Evolutionary conservation across 2,888 invertebrate genomes (phyloP).

Genomic region (Chrysodeixis includens): DNA sequence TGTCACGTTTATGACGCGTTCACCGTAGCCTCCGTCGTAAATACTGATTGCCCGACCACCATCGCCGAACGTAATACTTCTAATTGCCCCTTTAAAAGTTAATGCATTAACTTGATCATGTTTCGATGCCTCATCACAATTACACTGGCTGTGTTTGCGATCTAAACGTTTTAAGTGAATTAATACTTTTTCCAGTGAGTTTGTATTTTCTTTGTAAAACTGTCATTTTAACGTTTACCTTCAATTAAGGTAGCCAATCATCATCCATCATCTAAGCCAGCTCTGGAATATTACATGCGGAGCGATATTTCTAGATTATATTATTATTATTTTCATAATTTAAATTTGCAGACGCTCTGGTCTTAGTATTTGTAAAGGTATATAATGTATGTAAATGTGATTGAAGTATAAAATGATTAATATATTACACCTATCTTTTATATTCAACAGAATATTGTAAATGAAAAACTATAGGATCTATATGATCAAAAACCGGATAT

Average conservation of each 20-base stretch:
- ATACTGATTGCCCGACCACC: slow-evolving; percentile 82
- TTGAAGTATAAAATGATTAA: too few species aligned
- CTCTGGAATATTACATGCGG: not conserved
- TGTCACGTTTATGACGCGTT: slow-evolving; percentile 80
- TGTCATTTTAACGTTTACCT: slow-evolving; percentile 38
- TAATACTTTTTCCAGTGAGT: slow-evolving; percentile 56
- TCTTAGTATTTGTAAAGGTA: too few species aligned
- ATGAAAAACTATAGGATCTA: too few species aligned
- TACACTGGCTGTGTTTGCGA: slow-evolving; percentile 71
- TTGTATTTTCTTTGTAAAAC: slow-evolving; percentile 43
- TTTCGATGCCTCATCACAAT: slow-evolving; percentile 72
- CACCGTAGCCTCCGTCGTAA: slow-evolving; percentile 78
- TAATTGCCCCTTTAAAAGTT: slow-evolving; percentile 86
- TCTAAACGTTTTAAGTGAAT: slow-evolving; percentile 71
- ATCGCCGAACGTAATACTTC: slow-evolving; percentile 77
- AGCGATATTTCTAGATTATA: not conserved
- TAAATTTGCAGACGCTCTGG: not conserved
- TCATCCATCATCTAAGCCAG: slow-evolving; percentile 40
- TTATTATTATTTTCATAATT: not conserved
- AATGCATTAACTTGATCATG: slow-evolving; percentile 85
- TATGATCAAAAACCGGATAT: too few species aligned
- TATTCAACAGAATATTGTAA: too few species aligned
- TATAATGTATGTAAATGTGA: too few species aligned
- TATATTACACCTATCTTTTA: too few species aligned
- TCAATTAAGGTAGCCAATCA: slow-evolving; percentile 40